Percentiles rank a stretch among this genome's conserved stretches.
These are phyloP conservation scores for Rhamphomyia laevipes DNA, from an alignment of 2,888 invertebrate species.

Conservation along the genomic window DNA sequence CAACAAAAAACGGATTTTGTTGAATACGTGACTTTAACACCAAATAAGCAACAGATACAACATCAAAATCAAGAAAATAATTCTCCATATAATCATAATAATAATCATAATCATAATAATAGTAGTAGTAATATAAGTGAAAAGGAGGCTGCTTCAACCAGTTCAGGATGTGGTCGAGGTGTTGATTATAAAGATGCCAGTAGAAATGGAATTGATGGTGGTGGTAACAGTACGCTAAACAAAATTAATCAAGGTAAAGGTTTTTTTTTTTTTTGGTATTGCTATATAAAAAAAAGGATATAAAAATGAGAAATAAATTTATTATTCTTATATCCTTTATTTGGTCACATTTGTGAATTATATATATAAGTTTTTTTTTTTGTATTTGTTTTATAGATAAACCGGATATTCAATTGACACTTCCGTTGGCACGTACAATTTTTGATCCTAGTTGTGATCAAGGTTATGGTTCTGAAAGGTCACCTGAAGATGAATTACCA, in stretches of 20 bases:
- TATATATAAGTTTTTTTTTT: background rate
- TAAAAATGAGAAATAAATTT: background rate
- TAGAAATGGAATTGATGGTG: background rate
- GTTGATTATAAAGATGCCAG: background rate
- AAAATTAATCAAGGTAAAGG: conserved; percentile 14
- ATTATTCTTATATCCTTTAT: background rate
- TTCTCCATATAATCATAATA: conserved; percentile 8
- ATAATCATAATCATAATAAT: no score
- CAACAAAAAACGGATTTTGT: conserved; percentile 8
- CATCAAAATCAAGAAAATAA: conserved; percentile 6
- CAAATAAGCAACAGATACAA: conserved; percentile 7
- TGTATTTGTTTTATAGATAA: conserved; percentile 10
- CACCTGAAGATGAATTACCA: conserved; percentile 65
- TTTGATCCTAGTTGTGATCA: conserved; percentile 52
- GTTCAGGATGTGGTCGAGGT: conserved; percentile 2
- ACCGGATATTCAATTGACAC: conserved; percentile 15
- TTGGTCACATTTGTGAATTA: background rate
- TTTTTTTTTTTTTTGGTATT: background rate
- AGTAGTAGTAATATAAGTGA: conserved; percentile 13
- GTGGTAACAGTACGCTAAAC: conserved; percentile 5
- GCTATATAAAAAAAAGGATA: no score
- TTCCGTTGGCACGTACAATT: conserved; percentile 15
- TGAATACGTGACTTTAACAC: conserved; percentile 15
- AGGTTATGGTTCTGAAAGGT: conserved; percentile 64
- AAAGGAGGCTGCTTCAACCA: conserved; percentile 13